phyloP scores from a whole-genome alignment of 2,113 vertebrate species.

The Brachirus orientalis region DNA sequence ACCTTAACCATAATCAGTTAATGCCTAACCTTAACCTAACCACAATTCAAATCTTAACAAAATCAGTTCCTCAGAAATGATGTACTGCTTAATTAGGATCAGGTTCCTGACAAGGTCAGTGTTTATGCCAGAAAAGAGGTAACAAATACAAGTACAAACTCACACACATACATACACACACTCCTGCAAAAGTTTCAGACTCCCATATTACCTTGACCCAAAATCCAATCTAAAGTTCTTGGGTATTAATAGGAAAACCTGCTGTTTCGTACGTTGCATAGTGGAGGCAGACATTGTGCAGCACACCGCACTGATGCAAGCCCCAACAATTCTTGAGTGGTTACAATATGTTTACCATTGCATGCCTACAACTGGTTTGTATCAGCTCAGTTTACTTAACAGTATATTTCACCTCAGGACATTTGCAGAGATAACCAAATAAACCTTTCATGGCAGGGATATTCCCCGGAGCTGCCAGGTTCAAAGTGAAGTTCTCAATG shows the following conservation, averaged over 20 bases:
- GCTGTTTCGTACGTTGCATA: constrained; percentile 35
- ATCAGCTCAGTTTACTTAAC: constrained; percentile 80
- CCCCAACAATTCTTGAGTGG: constrained; percentile 58
- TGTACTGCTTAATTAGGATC: too few species aligned
- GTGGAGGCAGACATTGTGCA: constrained; percentile 49
- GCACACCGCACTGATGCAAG: constrained; percentile 44
- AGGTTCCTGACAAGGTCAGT: too few species aligned
- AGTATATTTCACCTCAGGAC: constrained; percentile 78
- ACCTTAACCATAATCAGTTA: too few species aligned
- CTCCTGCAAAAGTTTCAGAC: constrained; percentile 21
- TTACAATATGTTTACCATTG: constrained; percentile 78
- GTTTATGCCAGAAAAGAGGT: too few species aligned
- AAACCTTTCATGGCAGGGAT: constrained; percentile 80
- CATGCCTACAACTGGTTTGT: constrained; percentile 78
- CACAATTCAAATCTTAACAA: too few species aligned
- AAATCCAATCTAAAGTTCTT: constrained; percentile 25
- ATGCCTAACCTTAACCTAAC: too few species aligned
- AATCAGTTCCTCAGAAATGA: too few species aligned
- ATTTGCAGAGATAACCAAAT: constrained; percentile 82
- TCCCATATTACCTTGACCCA: constrained; percentile 8
- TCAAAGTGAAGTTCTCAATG: constrained; percentile 68
- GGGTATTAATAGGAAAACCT: constrained; percentile 50
- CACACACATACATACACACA: too few species aligned
- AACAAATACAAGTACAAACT: constrained; percentile 5
- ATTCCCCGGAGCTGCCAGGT: constrained; percentile 75